Conservation (phyloP, 1,140 invertebrate genomes). For the Globodera ellingtonae region DNA sequence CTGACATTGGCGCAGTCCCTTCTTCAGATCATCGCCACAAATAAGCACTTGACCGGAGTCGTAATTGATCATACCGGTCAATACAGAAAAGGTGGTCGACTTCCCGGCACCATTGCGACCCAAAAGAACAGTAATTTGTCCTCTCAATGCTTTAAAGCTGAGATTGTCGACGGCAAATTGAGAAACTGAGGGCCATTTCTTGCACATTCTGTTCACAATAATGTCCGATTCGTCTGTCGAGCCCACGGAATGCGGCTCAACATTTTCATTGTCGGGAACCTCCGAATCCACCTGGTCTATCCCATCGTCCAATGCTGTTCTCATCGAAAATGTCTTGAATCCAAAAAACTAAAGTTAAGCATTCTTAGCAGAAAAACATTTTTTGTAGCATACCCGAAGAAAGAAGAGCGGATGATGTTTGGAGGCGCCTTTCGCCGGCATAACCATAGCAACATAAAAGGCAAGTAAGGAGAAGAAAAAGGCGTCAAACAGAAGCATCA, state of each 20-base stretch:
- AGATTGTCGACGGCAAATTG: constrained; percentile 47
- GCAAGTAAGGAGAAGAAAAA: constrained; percentile 38
- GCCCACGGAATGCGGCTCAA: constrained; percentile 31
- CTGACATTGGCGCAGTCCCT: constrained; percentile 43
- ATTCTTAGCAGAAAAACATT: not conserved
- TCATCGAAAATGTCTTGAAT: not conserved
- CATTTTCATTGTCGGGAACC: constrained; percentile 27
- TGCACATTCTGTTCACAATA: constrained; percentile 44
- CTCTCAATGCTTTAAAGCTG: constrained; percentile 46
- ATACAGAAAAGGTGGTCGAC: constrained; percentile 51
- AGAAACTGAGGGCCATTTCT: constrained; percentile 28
- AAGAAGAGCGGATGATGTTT: constrained; percentile 47
- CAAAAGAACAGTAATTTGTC: constrained; percentile 53
- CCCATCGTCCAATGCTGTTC: not conserved
- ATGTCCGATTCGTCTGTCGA: constrained; percentile 50
- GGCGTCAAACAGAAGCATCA: constrained; percentile 51
- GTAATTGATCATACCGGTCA: constrained; percentile 39
- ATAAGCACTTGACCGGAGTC: constrained; percentile 39
- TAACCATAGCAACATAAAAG: constrained; percentile 48
- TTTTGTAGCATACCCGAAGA: constrained; percentile 16
- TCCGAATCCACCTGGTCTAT: constrained; percentile 36
- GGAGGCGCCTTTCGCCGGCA: constrained; percentile 45
- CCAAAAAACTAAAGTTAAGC: not conserved
- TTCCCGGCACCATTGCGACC: constrained; percentile 54
- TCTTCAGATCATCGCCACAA: constrained; percentile 35